phyloP scores from a whole-genome alignment of 2,113 vertebrate species.

The Corythoichthys haematopterus region DNA sequence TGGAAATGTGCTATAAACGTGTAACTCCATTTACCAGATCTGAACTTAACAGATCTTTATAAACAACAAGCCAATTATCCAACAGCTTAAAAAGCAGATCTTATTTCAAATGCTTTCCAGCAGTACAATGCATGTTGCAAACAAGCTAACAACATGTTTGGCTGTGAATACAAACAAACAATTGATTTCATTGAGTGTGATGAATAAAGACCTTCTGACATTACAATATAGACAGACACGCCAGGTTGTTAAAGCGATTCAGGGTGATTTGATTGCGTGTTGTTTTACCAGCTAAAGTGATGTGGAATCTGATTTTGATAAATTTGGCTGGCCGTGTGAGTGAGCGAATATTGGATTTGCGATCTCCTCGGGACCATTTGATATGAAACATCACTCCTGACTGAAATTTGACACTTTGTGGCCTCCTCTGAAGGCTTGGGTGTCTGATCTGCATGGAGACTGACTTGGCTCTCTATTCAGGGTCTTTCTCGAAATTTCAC shows the following conservation, averaged over 20 bases:
- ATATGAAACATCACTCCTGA: slow-evolving; percentile 71
- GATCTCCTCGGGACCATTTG: slow-evolving; percentile 72
- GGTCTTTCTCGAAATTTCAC: slow-evolving; percentile 41
- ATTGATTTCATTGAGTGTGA: slow-evolving; percentile 36
- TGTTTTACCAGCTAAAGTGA: slow-evolving; percentile 67
- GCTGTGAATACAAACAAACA: slow-evolving; percentile 2
- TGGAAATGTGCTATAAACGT: too few relatives aligned
- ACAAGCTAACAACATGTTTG: slow-evolving; percentile 5
- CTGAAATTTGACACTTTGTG: slow-evolving; percentile 64
- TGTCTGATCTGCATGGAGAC: slow-evolving; percentile 38
- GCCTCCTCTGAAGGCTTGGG: slow-evolving; percentile 48
- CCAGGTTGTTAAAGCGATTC: slow-evolving; percentile 44
- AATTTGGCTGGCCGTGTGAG: slow-evolving; percentile 67
- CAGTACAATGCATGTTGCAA: slow-evolving; percentile 4
- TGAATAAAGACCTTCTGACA: slow-evolving; percentile 52
- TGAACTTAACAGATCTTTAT: too few relatives aligned
- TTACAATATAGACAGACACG: slow-evolving; percentile 33
- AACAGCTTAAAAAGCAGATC: too few relatives aligned
- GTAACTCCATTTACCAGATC: too few relatives aligned
- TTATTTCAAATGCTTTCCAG: too few relatives aligned
- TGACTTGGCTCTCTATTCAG: slow-evolving; percentile 8
- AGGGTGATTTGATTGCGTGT: slow-evolving; percentile 58
- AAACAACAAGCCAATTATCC: too few relatives aligned
- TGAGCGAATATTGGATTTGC: slow-evolving; percentile 70
- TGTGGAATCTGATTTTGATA: slow-evolving; percentile 74